phyloP scores from a whole-genome alignment of 2,888 invertebrate genomes.

The Drosophila acutilabella region DNA sequence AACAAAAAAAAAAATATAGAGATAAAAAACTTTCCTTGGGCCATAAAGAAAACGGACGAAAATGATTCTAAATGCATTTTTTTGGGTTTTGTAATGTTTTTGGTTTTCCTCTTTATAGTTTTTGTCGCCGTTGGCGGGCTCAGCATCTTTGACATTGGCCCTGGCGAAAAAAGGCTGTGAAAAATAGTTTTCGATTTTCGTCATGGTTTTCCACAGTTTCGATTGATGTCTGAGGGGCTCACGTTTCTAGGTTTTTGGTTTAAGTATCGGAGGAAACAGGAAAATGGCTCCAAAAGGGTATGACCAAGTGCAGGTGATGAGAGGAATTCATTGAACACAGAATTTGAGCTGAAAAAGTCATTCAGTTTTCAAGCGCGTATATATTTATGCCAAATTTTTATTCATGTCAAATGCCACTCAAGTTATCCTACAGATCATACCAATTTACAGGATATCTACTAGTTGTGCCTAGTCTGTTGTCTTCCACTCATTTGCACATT shows the following conservation, averaged over 20 bases:
- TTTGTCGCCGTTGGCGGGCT: constrained; percentile 60
- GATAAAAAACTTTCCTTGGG: constrained; percentile 63
- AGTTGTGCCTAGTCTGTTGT: neutral
- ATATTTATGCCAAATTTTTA: too few species aligned
- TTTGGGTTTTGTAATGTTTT: neutral
- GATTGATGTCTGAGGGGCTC: constrained; percentile 76
- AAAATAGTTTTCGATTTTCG: constrained; percentile 77
- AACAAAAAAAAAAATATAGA: neutral
- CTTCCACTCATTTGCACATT: constrained; percentile 54
- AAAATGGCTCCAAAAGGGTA: neutral
- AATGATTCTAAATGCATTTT: constrained; percentile 64
- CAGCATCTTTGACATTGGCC: constrained; percentile 61
- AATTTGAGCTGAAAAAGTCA: too few species aligned
- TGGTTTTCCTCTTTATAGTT: neutral
- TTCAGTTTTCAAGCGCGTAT: too few species aligned
- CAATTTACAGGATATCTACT: constrained; percentile 40
- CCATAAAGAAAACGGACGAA: constrained; percentile 46
- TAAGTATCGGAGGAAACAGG: neutral
- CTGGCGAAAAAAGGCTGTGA: constrained; percentile 55
- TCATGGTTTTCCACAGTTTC: constrained; percentile 57
- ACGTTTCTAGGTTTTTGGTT: constrained; percentile 56
- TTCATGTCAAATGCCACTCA: too few species aligned
- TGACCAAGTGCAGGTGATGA: too few species aligned
- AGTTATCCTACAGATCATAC: too few species aligned
- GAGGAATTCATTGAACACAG: too few species aligned